phyloP scores from a whole-genome alignment of 2,888 invertebrate genomes.

The Cacoxenus indagator region DNA sequence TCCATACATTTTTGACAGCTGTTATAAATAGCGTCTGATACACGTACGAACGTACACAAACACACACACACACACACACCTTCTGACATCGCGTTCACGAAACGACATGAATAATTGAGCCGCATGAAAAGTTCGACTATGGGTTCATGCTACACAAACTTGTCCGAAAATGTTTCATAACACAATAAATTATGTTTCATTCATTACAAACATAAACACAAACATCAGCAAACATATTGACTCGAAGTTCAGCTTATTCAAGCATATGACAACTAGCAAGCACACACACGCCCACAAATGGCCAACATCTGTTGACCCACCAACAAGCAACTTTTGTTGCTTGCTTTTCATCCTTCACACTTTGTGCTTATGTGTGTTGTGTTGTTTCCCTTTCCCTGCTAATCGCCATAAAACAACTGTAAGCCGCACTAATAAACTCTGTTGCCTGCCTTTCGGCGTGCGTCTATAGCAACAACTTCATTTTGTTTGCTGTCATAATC shows the following conservation, averaged over 20 bases:
- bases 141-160: slow-evolving; percentile 51
- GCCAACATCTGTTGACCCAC: slow-evolving; percentile 60
- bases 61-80: background rate
- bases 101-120: slow-evolving; percentile 59
- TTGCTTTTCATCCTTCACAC: background rate
- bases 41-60: slow-evolving; percentile 14
- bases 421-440: slow-evolving; percentile 60
- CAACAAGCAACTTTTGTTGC: slow-evolving; percentile 33
- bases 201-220: slow-evolving; percentile 23
- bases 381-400: background rate
- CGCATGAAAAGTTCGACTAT: slow-evolving; percentile 60
- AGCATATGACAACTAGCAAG: slow-evolving; percentile 55
- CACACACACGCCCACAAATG: slow-evolving; percentile 23
- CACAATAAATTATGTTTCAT: slow-evolving; percentile 63
- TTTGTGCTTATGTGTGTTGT: background rate
- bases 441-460: slow-evolving; percentile 1
- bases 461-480: slow-evolving; percentile 40
- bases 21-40: slow-evolving; percentile 55
- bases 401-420: slow-evolving; percentile 47
- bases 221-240: background rate
- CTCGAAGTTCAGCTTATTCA: slow-evolving; percentile 56
- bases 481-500: slow-evolving; percentile 47
- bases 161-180: slow-evolving; percentile 61
- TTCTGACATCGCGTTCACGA: slow-evolving; percentile 12
- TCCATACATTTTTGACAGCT: slow-evolving; percentile 56